phyloP scores from a whole-genome alignment of 2,888 invertebrate species.

The Tiphia femorata region DNA sequence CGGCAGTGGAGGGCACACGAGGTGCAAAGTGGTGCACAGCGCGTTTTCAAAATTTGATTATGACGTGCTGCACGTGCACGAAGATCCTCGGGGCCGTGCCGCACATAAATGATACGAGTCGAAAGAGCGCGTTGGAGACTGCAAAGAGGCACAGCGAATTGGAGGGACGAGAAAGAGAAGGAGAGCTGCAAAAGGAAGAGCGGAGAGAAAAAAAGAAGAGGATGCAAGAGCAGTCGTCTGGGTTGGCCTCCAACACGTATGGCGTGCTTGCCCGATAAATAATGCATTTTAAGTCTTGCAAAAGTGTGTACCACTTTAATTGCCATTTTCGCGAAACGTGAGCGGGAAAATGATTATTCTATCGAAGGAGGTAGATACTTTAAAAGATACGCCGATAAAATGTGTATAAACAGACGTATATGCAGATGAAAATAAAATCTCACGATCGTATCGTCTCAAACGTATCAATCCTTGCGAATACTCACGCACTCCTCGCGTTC shows the following conservation, averaged over 20 bases:
- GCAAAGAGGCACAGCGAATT: no score
- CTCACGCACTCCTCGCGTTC: no score
- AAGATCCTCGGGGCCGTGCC: conserved; percentile 46
- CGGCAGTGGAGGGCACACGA: conserved; percentile 41
- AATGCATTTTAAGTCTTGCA: not conserved
- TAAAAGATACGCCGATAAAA: no score
- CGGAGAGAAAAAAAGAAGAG: conserved; percentile 1
- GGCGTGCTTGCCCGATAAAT: not conserved
- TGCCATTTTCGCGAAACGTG: no score
- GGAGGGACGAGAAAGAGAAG: no score
- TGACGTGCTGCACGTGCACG: conserved; percentile 53
- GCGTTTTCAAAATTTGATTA: conserved; percentile 62
- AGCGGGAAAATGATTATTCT: no score
- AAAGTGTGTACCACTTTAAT: not conserved
- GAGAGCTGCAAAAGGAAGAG: no score
- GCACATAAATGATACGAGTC: conserved; percentile 53
- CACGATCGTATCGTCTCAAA: no score
- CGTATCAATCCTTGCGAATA: no score
- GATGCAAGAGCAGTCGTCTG: not conserved
- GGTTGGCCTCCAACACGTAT: not conserved
- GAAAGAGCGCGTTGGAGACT: conserved; percentile 27
- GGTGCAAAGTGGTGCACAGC: conserved; percentile 32
- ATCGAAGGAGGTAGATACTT: no score
- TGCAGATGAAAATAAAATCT: no score
- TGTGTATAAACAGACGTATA: no score